A percentile compares a stretch with the other conserved stretches of the same genome.
These are phyloP conservation scores for Smutsia temminckii DNA, from an alignment of 2,797 vertebrate species.

Conservation along the genomic window DNA sequence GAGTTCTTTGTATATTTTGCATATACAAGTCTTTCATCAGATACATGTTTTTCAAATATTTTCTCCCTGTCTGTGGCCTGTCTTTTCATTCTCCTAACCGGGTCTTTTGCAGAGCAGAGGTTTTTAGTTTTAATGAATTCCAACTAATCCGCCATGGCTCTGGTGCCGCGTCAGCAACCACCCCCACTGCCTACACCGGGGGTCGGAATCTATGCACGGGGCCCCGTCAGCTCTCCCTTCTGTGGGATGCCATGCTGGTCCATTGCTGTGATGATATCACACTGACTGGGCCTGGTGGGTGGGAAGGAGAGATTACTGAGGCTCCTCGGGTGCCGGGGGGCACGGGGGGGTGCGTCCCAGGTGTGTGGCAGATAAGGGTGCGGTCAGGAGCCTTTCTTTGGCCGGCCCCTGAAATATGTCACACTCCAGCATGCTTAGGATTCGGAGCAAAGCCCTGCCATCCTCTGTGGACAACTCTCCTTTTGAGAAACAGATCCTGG, in stretches of 20 bases:
- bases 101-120: not conserved
- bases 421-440: not conserved
- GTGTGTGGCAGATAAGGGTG: too few species aligned
- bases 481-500: not conserved
- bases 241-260: not conserved
- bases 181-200: too few species aligned
- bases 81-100: not conserved
- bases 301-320: not conserved
- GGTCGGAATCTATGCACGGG: too few species aligned
- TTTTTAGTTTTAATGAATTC: not conserved
- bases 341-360: not conserved
- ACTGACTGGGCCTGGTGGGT: fast-evolving
- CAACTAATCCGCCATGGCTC: not conserved
- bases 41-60: not conserved
- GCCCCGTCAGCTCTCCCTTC: not conserved
- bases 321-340: not conserved
- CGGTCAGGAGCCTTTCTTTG: not conserved
- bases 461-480: not conserved
- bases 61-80: not conserved
- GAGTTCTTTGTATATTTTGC: not conserved
- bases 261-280: fast-evolving
- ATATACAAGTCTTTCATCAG: not conserved
- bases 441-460: too few species aligned
- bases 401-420: not conserved
- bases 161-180: not conserved